These are phyloP conservation scores for Alouatta palliata DNA, from an alignment of 2,113 vertebrate species.

Conservation along the genomic window DNA sequence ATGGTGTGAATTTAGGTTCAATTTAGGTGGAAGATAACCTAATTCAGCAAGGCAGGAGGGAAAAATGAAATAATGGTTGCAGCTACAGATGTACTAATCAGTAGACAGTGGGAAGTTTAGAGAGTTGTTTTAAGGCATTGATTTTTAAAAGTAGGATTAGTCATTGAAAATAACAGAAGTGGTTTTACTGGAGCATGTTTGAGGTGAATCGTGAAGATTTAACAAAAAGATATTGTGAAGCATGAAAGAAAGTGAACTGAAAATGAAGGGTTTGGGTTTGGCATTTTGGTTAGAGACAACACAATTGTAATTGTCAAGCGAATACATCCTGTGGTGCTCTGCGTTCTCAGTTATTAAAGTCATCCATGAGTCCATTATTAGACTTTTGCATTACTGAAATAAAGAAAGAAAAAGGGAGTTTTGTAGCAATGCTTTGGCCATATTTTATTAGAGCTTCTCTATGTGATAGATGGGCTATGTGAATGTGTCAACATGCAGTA, in stretches of 20 bases:
- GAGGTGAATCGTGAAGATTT: constrained; percentile 9
- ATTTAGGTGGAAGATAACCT: not conserved
- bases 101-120: not conserved
- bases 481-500: not conserved
- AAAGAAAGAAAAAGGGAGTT: not conserved
- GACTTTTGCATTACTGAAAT: not conserved
- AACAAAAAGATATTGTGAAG: not conserved
- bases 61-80: not conserved
- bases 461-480: not conserved
- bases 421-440: not conserved
- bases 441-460: not conserved
- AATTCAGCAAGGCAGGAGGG: not conserved
- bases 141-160: constrained; percentile 6
- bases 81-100: not conserved
- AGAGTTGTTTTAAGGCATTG: not conserved
- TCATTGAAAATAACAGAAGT: not conserved
- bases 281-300: not conserved
- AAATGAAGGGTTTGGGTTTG: not conserved
- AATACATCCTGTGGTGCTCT: not conserved
- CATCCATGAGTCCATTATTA: not conserved
- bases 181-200: constrained; percentile 6
- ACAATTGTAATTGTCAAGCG: not conserved
- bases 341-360: not conserved
- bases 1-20: not conserved
- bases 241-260: not conserved